These are phyloP conservation scores for Adineta ricciae DNA, from an alignment of 2,888 invertebrate genomes.

Conservation along the genomic window DNA sequence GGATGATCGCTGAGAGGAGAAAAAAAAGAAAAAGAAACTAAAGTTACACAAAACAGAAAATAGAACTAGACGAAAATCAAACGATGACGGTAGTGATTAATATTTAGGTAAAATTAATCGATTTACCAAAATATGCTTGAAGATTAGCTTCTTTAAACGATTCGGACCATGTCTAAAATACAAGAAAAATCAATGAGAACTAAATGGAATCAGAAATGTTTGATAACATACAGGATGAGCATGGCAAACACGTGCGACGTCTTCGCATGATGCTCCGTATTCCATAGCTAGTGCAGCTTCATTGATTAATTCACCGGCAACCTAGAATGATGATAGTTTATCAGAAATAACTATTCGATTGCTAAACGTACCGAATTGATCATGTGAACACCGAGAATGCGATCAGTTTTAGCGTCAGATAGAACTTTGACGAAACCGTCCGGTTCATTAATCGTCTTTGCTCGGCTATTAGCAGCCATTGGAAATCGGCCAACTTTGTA, in stretches of 20 bases:
- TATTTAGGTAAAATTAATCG: constrained; percentile 67
- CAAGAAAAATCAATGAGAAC: constrained; percentile 34
- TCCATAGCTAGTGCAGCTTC: constrained; percentile 96
- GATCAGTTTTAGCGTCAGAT: constrained; percentile 81
- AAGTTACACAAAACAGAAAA: not conserved
- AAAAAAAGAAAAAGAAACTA: not conserved
- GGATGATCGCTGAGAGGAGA: not conserved
- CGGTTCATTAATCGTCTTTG: constrained; percentile 91
- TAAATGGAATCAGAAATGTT: not conserved
- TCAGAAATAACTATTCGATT: not conserved
- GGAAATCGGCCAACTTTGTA: constrained; percentile 97
- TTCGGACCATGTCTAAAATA: constrained; percentile 80
- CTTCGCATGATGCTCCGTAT: constrained; percentile 95
- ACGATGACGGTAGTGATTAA: not conserved
- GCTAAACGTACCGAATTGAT: constrained; percentile 58
- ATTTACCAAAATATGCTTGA: constrained; percentile 85
- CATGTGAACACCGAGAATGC: constrained; percentile 89
- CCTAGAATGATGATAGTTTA: constrained; percentile 38
- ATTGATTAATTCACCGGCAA: constrained; percentile 90
- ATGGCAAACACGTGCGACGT: constrained; percentile 93
- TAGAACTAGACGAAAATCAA: not conserved
- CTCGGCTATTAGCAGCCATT: constrained; percentile 89
- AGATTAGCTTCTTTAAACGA: constrained; percentile 92
- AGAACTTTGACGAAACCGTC: constrained; percentile 94
- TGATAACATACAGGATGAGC: constrained; percentile 79